Evolutionary conservation across 2,888 invertebrate genomes (phyloP).

Genomic region (Leuctra nigra): DNA sequence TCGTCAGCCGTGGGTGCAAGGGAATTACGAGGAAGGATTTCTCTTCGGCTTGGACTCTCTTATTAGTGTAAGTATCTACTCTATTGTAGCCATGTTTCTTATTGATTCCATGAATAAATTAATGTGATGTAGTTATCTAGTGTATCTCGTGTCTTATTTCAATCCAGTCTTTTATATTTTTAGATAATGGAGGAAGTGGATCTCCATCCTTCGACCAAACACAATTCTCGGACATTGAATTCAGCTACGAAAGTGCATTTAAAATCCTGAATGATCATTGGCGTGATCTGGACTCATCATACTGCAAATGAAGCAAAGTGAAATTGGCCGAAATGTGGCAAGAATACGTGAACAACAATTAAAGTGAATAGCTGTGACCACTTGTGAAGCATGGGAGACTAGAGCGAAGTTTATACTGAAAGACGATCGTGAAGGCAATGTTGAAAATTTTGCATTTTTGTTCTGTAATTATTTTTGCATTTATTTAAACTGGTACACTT

Average conservation of each 20-base stretch:
- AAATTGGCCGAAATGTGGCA: too few relatives aligned
- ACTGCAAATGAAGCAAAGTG: too few relatives aligned
- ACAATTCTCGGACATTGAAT: background rate
- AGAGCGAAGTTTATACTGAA: too few relatives aligned
- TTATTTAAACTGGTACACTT: too few relatives aligned
- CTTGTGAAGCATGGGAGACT: too few relatives aligned
- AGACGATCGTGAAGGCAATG: too few relatives aligned
- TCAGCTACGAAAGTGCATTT: background rate
- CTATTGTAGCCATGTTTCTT: background rate
- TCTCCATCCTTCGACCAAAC: slow-evolving; percentile 11
- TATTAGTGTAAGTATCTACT: slow-evolving; percentile 57
- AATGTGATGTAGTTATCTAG: too few relatives aligned
- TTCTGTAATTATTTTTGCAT: too few relatives aligned
- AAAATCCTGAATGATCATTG: slow-evolving; percentile 3
- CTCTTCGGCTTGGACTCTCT: slow-evolving; percentile 88
- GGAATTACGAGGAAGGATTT: slow-evolving; percentile 97
- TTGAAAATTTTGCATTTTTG: too few relatives aligned
- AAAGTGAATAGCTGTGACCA: too few relatives aligned
- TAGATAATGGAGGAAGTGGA: slow-evolving; percentile 26
- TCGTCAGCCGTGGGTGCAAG: slow-evolving; percentile 75
- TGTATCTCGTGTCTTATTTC: background rate
- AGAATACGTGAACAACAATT: too few relatives aligned
- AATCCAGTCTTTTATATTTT: slow-evolving; percentile 11
- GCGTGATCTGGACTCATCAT: too few relatives aligned
- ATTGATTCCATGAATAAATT: background rate